These are phyloP conservation scores for Imbricaverruca yamaguchii DNA, from an alignment of 2,888 invertebrate genomes.

Conservation along the genomic window DNA sequence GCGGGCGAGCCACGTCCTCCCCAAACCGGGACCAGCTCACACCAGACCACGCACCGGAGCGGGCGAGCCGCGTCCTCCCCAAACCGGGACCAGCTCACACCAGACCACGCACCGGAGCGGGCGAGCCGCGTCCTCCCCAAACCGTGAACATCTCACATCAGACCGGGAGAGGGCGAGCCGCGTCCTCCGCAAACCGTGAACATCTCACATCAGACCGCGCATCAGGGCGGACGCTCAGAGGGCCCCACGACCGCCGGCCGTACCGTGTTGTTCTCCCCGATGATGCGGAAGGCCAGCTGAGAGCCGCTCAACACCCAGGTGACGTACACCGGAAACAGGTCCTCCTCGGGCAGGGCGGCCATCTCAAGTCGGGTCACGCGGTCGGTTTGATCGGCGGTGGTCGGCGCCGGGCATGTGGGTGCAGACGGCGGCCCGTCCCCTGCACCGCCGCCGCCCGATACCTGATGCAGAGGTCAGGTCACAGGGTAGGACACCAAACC, in stretches of 20 bases:
- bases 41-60: no score
- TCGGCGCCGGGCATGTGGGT: background rate
- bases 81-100: no score
- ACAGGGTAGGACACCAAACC: no score
- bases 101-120: no score
- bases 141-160: no score
- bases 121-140: background rate
- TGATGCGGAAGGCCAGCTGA: constrained; percentile 4
- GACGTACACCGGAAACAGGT: background rate
- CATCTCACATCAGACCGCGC: no score
- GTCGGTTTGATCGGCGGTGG: background rate
- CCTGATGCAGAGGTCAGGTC: background rate
- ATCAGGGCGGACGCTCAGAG: no score
- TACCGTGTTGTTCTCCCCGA: constrained; percentile 1
- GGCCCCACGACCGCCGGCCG: background rate
- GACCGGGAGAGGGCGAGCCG: background rate
- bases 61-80: background rate
- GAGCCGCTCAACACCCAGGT: constrained; percentile 9
- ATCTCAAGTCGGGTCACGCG: background rate
- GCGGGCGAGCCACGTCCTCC: background rate
- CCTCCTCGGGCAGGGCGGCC: background rate
- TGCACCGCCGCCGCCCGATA: background rate
- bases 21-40: no score
- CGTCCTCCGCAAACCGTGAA: no score
- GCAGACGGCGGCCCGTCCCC: background rate